Percentiles rank a stretch among this genome's conserved stretches.
phyloP scores from a whole-genome alignment of 2,797 vertebrate species.

The Cetoscarus ocellatus region DNA sequence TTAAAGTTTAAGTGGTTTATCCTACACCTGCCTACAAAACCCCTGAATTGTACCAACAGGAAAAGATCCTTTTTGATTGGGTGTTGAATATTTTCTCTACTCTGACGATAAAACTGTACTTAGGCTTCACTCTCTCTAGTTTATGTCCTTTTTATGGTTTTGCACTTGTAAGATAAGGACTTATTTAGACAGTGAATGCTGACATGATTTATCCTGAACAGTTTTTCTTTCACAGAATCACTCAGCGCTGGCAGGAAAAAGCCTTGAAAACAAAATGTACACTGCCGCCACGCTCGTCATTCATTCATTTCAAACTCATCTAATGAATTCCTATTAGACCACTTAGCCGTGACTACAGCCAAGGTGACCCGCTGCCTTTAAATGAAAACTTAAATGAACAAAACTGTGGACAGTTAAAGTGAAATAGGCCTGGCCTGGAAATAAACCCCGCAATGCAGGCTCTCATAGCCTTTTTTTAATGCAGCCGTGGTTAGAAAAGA shows the following conservation, averaged over 20 bases:
- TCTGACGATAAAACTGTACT: neutral
- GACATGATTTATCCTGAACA: neutral
- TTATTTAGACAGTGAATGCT: neutral
- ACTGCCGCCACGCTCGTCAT: neutral
- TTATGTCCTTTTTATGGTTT: neutral
- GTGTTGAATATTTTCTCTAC: too few species aligned
- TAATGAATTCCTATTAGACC: constrained; percentile 17
- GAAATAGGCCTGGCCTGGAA: constrained; percentile 13
- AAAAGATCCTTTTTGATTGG: too few species aligned
- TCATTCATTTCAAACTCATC: constrained; percentile 1
- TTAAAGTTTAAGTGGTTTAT: too few species aligned
- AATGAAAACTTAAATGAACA: constrained; percentile 29
- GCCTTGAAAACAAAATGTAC: neutral
- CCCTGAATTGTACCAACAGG: too few species aligned
- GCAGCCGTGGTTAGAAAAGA: constrained; percentile 13
- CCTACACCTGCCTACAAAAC: too few species aligned
- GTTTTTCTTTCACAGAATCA: neutral
- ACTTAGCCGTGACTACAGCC: neutral
- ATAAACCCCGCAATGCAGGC: constrained; percentile 38
- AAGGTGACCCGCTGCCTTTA: constrained; percentile 42
- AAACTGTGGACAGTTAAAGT: constrained; percentile 19
- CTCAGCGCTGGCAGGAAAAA: neutral
- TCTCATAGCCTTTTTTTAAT: constrained; percentile 27
- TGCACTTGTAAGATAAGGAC: too few species aligned
- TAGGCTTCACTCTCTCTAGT: neutral